Percentiles rank a stretch among this genome's conserved stretches.
Evolutionary conservation across 2,888 invertebrate genomes (phyloP).

Genomic region (Pollenia amentaria): DNA sequence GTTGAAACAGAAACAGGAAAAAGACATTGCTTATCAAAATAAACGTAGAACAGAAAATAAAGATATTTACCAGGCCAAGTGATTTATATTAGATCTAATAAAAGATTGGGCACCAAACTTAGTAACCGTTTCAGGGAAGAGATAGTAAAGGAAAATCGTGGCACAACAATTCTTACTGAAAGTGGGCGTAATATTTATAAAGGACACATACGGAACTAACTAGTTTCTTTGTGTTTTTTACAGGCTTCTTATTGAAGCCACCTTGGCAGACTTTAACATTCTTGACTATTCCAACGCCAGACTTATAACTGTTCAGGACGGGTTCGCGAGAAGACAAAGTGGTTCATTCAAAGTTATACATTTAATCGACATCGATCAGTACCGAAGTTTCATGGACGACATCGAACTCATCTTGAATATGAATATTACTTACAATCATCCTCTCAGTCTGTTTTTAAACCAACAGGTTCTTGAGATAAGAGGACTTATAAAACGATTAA

Average conservation of each 20-base stretch:
- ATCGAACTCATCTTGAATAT: not conserved
- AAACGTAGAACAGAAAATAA: no score
- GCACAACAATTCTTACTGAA: no score
- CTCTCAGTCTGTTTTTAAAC: not conserved
- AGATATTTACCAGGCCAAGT: no score
- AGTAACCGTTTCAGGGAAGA: no score
- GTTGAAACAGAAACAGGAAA: conserved; percentile 56
- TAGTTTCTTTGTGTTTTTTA: not conserved
- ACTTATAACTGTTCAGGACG: conserved; percentile 44
- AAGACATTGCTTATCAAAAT: no score
- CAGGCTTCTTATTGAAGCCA: not conserved
- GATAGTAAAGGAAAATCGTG: no score
- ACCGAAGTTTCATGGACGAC: conserved; percentile 1
- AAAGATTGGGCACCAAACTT: no score
- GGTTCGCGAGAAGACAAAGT: conserved; percentile 49
- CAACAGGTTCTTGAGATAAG: not conserved
- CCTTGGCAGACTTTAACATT: conserved; percentile 16
- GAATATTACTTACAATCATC: not conserved
- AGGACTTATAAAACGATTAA: not conserved
- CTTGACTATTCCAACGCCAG: conserved; percentile 61
- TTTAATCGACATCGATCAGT: conserved; percentile 42
- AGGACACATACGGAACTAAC: conserved; percentile 21
- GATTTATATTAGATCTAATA: no score
- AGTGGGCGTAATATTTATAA: no score
- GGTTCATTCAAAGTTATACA: conserved; percentile 63